Evolutionary conservation across 1,140 invertebrate species (phyloP).

Genomic region (Lucilia sericata): DNA sequence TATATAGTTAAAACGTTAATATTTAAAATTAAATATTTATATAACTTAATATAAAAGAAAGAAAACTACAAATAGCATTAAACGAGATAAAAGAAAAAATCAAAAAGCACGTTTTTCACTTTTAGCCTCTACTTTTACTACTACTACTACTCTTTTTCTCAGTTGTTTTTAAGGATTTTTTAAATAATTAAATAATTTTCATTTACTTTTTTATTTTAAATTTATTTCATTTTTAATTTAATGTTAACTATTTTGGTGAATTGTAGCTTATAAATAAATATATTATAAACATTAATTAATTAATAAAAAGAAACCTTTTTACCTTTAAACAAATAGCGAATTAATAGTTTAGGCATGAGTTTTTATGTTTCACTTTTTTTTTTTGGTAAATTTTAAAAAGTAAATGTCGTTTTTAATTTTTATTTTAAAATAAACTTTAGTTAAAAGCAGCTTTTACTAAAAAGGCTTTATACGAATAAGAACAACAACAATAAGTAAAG

Average conservation of each 20-base stretch:
- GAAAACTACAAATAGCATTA: constrained; percentile 41
- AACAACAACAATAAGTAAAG: constrained; percentile 21
- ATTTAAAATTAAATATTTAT: constrained; percentile 44
- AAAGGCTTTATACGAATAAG: background rate
- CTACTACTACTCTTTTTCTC: constrained; percentile 10
- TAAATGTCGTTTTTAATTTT: constrained; percentile 22
- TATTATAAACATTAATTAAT: constrained; percentile 31
- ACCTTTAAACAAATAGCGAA: constrained; percentile 8
- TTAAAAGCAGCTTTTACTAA: background rate
- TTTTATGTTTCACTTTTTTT: constrained; percentile 25
- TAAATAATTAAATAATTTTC: constrained; percentile 20
- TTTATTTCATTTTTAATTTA: constrained; percentile 29
- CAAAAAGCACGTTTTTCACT: constrained; percentile 32
- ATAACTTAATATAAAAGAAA: constrained; percentile 27
- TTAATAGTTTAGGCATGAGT: constrained; percentile 40
- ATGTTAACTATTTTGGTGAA: constrained; percentile 40
- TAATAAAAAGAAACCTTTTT: constrained; percentile 18
- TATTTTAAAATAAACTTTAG: constrained; percentile 24
- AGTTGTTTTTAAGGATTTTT: constrained; percentile 34
- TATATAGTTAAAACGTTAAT: constrained; percentile 42
- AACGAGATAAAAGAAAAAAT: constrained; percentile 36
- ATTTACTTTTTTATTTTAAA: constrained; percentile 7
- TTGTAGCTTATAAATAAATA: constrained; percentile 35
- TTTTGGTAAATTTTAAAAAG: constrained; percentile 27
- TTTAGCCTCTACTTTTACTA: constrained; percentile 32